Conservation (phyloP, 2,113 vertebrate species). For the Pterophyllum scalare region DNA sequence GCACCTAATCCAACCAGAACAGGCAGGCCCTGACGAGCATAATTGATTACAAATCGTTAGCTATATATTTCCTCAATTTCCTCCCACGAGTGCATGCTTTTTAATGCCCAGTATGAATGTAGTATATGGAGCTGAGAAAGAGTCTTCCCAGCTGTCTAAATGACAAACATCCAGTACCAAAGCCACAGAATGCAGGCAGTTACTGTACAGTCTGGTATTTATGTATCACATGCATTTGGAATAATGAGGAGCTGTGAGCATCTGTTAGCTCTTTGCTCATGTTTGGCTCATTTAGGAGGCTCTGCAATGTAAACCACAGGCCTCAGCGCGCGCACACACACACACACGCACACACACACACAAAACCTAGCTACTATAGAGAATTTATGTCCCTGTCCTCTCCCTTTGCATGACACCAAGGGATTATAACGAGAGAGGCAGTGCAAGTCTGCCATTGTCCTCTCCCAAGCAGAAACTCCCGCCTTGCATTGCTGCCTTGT, state of each 20-base stretch:
- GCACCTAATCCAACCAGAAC: no score
- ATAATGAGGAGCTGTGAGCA: conserved; percentile 27
- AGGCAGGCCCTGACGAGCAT: no score
- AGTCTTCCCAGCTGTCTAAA: background rate
- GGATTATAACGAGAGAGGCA: conserved; percentile 40
- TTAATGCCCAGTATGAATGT: no score
- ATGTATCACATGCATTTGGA: background rate
- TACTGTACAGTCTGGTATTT: conserved; percentile 6
- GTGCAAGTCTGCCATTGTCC: conserved; percentile 40
- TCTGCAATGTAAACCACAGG: conserved; percentile 1
- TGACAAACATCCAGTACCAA: background rate
- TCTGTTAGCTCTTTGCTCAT: conserved; percentile 47
- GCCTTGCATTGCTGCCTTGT: conserved; percentile 61
- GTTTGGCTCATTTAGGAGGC: conserved; percentile 36
- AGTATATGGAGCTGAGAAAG: background rate
- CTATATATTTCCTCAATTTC: background rate
- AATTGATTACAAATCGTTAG: background rate
- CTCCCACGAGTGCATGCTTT: no score
- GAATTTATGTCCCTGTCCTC: conserved; percentile 20
- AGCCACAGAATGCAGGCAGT: background rate
- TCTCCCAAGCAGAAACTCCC: conserved; percentile 52
- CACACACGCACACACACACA: background rate
- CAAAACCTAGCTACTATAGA: background rate
- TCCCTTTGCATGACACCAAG: conserved; percentile 17
- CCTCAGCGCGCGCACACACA: background rate